Percentiles rank a stretch among this genome's conserved stretches.
phyloP scores from a whole-genome alignment of 1,140 invertebrate genomes.

The Leptinotarsa lineolata region DNA sequence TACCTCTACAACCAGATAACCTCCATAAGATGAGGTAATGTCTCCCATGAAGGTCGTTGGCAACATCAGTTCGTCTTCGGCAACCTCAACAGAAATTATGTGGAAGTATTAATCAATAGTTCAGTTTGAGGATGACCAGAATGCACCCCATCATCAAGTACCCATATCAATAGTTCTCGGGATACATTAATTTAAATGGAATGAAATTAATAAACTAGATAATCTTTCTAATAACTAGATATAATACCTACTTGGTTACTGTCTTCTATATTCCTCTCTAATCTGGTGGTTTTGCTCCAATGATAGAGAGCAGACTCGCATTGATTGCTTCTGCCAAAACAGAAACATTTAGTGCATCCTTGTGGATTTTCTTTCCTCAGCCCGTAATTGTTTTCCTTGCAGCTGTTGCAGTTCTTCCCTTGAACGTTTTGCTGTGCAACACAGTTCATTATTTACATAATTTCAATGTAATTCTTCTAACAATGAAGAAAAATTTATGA shows the following conservation, averaged over 20 bases:
- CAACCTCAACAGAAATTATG: neutral
- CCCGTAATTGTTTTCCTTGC: conserved; percentile 83
- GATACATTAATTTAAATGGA: too few species aligned
- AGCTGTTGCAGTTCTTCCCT: conserved; percentile 82
- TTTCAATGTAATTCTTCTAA: neutral
- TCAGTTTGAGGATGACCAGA: too few species aligned
- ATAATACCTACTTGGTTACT: conserved; percentile 28
- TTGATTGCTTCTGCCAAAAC: conserved; percentile 77
- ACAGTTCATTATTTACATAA: too few species aligned
- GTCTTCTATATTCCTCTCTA: conserved; percentile 1
- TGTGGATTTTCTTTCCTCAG: conserved; percentile 70
- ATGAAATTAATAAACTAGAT: too few species aligned
- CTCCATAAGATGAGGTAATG: conserved; percentile 89
- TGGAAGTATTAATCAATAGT: too few species aligned
- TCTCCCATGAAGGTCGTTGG: conserved; percentile 85
- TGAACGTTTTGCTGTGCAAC: conserved; percentile 70
- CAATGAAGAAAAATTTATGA: neutral
- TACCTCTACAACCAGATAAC: conserved; percentile 66
- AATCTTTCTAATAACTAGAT: too few species aligned
- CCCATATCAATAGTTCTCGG: too few species aligned
- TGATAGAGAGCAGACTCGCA: conserved; percentile 79
- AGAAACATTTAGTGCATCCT: conserved; percentile 89
- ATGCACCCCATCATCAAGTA: too few species aligned
- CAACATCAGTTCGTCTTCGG: conserved; percentile 31
- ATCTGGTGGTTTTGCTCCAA: conserved; percentile 61